These are phyloP conservation scores for Caprella mutica DNA, from an alignment of 2,888 invertebrate species.

Conservation along the genomic window DNA sequence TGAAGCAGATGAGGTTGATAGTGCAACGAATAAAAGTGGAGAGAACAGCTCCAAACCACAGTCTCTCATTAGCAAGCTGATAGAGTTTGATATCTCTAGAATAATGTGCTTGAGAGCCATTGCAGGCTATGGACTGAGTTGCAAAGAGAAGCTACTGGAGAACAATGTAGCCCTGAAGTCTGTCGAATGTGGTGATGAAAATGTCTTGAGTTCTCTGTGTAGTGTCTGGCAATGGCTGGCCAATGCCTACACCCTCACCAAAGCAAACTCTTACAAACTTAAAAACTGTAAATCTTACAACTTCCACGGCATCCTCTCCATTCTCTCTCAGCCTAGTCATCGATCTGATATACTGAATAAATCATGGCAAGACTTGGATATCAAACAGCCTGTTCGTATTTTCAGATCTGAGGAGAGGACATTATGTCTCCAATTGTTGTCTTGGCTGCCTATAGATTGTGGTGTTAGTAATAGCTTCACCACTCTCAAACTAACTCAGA, in stretches of 20 bases:
- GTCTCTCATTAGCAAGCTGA: neutral
- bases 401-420: slow-evolving; percentile 60
- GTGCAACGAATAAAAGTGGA: slow-evolving; percentile 36
- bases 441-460: slow-evolving; percentile 50
- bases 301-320: slow-evolving; percentile 52
- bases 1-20: too few species aligned
- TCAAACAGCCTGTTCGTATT: slow-evolving; percentile 30
- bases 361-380: slow-evolving; percentile 54
- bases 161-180: neutral
- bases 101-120: slow-evolving; percentile 59
- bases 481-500: slow-evolving; percentile 51
- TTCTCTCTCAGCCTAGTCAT: slow-evolving; percentile 47
- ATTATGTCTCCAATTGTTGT: slow-evolving; percentile 71
- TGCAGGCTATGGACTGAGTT: slow-evolving; percentile 60
- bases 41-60: slow-evolving; percentile 46
- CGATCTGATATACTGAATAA: slow-evolving; percentile 53
- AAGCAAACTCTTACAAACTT: slow-evolving; percentile 45
- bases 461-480: neutral
- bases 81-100: slow-evolving; percentile 54
- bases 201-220: slow-evolving; percentile 54
- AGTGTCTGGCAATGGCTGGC: slow-evolving; percentile 76
- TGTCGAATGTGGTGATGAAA: slow-evolving; percentile 46
- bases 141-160: neutral
- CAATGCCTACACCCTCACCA: slow-evolving; percentile 56
- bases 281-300: slow-evolving; percentile 42